These are phyloP conservation scores for Ceryle rudis DNA, from an alignment of 2,797 vertebrate genomes.

Conservation along the genomic window DNA sequence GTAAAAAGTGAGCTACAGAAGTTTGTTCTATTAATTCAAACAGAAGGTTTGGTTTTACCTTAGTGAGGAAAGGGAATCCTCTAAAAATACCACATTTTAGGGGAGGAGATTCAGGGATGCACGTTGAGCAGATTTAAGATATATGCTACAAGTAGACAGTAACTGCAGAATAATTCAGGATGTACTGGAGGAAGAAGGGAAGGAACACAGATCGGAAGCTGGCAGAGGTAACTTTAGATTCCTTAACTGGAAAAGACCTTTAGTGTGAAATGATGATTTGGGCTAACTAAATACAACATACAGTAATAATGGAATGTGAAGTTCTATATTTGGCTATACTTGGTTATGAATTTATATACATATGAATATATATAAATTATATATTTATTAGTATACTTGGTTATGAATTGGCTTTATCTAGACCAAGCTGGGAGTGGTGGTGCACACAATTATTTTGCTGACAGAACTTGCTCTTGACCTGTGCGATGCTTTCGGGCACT, in stretches of 20 bases:
- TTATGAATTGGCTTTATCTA: background rate
- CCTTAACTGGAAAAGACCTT: background rate
- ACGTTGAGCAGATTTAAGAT: background rate
- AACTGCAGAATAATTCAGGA: background rate
- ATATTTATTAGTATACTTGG: no score
- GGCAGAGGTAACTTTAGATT: background rate
- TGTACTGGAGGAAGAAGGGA: background rate
- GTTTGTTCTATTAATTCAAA: background rate
- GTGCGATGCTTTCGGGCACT: rapidly evolving
- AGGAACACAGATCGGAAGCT: background rate
- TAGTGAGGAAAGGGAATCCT: background rate
- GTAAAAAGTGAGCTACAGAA: background rate
- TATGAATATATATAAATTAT: no score
- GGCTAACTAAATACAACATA: background rate
- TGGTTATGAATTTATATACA: no score
- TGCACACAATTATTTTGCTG: background rate
- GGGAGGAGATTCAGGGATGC: background rate
- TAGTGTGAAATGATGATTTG: background rate
- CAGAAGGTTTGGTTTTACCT: background rate
- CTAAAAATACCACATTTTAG: background rate
- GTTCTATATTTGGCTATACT: no score
- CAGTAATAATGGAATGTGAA: background rate
- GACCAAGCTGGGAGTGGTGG: background rate
- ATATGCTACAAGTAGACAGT: background rate
- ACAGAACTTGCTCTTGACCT: background rate